These are phyloP conservation scores for Pararge aegeria DNA, from an alignment of 1,140 invertebrate genomes.

Conservation along the genomic window DNA sequence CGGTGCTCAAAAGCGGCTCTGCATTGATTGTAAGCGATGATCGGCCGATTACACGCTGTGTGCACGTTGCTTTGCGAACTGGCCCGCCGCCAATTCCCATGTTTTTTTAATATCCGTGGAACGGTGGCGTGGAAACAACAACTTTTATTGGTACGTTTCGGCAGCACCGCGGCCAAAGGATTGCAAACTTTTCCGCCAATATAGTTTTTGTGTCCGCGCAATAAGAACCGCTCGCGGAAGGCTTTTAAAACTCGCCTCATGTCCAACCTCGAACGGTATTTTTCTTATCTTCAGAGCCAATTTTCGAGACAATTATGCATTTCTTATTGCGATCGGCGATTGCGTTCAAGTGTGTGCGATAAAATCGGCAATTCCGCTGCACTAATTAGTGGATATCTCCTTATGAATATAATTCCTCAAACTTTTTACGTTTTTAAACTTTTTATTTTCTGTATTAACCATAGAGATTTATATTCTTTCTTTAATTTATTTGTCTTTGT, in stretches of 20 bases:
- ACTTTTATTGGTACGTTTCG: slow-evolving; percentile 57
- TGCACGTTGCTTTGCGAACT: slow-evolving; percentile 19
- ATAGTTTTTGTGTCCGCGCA: slow-evolving; percentile 9
- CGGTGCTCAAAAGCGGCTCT: neutral
- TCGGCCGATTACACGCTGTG: slow-evolving; percentile 22
- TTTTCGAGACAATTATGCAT: slow-evolving; percentile 15
- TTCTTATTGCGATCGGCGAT: slow-evolving; percentile 3
- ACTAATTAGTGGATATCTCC: neutral
- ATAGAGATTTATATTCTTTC: too few relatives aligned
- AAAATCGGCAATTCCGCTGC: neutral
- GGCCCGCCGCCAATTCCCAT: slow-evolving; percentile 38
- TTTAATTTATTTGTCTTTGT: too few relatives aligned
- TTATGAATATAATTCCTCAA: neutral
- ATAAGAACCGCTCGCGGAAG: slow-evolving; percentile 4
- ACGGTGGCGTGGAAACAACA: slow-evolving; percentile 42
- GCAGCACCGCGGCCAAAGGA: slow-evolving; percentile 15
- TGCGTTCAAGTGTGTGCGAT: neutral
- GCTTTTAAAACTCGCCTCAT: neutral
- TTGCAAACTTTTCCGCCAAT: slow-evolving; percentile 15
- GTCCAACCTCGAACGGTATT: neutral
- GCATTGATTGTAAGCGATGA: slow-evolving; percentile 20
- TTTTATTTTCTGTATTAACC: neutral
- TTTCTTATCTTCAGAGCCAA: slow-evolving; percentile 7
- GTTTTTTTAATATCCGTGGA: slow-evolving; percentile 49
- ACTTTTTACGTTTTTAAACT: neutral